These are phyloP conservation scores for Choloepus hoffmanni DNA, from an alignment of 2,113 vertebrate genomes.

Conservation along the genomic window DNA sequence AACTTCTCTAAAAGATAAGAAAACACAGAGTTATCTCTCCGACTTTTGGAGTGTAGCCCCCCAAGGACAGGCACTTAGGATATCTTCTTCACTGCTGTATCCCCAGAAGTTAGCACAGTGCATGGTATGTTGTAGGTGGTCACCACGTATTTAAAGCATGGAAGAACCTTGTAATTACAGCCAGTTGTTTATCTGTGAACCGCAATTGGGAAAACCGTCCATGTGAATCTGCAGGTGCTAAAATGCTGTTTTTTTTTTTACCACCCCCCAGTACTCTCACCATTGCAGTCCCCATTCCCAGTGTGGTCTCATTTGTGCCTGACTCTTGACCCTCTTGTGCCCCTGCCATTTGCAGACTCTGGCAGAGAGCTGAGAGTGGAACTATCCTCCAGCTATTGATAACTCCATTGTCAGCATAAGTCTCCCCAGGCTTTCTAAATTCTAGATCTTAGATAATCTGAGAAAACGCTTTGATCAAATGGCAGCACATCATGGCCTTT, in stretches of 20 bases:
- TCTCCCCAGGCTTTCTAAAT: background rate
- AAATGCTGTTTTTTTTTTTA: background rate
- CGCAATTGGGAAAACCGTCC: background rate
- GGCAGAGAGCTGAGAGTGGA: background rate
- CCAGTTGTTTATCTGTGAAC: background rate
- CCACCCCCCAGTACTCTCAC: background rate
- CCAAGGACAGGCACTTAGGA: background rate
- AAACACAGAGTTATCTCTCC: background rate
- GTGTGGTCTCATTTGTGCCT: background rate
- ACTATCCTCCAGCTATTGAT: background rate
- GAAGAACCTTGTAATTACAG: background rate
- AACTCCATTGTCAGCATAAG: background rate
- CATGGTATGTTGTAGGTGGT: background rate
- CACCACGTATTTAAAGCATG: background rate
- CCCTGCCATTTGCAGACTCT: background rate
- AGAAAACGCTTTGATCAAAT: background rate
- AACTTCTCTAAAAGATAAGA: background rate
- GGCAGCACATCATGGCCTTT: background rate
- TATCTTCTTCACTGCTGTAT: background rate
- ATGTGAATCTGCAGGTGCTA: background rate
- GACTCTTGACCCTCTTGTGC: background rate
- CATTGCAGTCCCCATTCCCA: background rate
- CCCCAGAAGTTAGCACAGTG: fast-evolving
- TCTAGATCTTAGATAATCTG: background rate
- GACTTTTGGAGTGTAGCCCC: background rate